A percentile compares a stretch with the other conserved stretches of the same genome.
phyloP scores from a whole-genome alignment of 2,113 vertebrate species.

The Conger conger region DNA sequence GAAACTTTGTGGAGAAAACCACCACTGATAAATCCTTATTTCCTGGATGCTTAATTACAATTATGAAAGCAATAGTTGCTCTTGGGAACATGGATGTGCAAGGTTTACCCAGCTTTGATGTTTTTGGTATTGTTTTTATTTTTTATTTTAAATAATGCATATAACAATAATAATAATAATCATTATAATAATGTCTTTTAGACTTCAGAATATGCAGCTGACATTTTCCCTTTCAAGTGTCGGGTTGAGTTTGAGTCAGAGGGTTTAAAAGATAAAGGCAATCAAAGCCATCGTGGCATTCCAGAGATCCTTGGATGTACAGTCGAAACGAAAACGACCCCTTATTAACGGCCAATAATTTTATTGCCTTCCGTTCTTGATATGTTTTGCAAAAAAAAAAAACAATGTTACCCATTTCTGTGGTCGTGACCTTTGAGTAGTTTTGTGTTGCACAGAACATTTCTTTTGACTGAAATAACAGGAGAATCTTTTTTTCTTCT shows the following conservation, averaged over 20 bases:
- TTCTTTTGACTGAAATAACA: constrained; percentile 55
- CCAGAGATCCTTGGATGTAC: neutral
- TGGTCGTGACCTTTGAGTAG: constrained; percentile 40
- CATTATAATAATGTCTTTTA: neutral
- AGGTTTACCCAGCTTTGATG: constrained; percentile 1
- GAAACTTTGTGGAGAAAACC: neutral
- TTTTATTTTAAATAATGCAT: constrained; percentile 2
- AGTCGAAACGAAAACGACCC: neutral
- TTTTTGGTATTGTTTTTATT: constrained; percentile 26
- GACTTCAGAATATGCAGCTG: constrained; percentile 30
- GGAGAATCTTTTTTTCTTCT: constrained; percentile 32
- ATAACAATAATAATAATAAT: neutral
- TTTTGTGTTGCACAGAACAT: constrained; percentile 61
- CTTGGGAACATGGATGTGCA: constrained; percentile 25
- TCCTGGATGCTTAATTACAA: constrained; percentile 47
- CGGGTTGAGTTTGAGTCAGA: neutral
- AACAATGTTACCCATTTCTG: constrained; percentile 43
- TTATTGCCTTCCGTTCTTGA: neutral
- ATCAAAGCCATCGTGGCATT: neutral
- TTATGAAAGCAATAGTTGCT: constrained; percentile 67
- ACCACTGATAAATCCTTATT: constrained; percentile 20
- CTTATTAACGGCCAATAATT: neutral
- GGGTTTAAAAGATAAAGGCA: neutral
- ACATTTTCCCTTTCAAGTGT: neutral
- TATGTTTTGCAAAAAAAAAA: constrained; percentile 37